These are phyloP conservation scores for Hanleya hanleyi DNA, from an alignment of 2,888 invertebrate species.

Conservation along the genomic window DNA sequence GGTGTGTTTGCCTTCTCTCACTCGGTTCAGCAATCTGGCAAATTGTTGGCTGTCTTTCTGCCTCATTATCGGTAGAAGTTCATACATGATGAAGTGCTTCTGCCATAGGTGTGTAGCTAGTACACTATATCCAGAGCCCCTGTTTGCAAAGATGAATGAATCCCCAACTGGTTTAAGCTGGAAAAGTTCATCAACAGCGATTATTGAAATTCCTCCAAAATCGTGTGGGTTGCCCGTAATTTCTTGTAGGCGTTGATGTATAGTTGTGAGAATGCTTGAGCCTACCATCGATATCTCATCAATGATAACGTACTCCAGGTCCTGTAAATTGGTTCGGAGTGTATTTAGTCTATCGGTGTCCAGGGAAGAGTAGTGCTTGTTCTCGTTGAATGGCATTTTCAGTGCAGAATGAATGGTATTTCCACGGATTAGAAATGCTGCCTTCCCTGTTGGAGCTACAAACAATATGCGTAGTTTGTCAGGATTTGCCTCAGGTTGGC, in stretches of 20 bases:
- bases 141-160: not conserved
- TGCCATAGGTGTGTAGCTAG: conserved; percentile 39
- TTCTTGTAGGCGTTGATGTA: conserved; percentile 1
- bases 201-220: not conserved
- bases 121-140: conserved; percentile 13
- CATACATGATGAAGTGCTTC: conserved; percentile 35
- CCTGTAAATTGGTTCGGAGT: not conserved
- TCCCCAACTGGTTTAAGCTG: conserved; percentile 11
- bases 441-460: conserved; percentile 12
- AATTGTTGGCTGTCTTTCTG: conserved; percentile 17
- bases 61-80: conserved; percentile 41
- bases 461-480: not conserved
- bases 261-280: not conserved
- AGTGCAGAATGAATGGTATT: conserved; percentile 13
- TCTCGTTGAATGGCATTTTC: not conserved
- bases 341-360: not conserved
- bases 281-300: conserved; percentile 15
- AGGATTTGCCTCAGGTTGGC: not conserved
- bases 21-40: conserved; percentile 10
- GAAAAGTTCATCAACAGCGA: not conserved
- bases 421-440: not conserved
- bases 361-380: not conserved
- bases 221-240: not conserved
- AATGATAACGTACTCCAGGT: not conserved
- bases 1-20: conserved; percentile 3